Conservation (phyloP, 2,113 vertebrate genomes). For the Coreoperca whiteheadi region DNA sequence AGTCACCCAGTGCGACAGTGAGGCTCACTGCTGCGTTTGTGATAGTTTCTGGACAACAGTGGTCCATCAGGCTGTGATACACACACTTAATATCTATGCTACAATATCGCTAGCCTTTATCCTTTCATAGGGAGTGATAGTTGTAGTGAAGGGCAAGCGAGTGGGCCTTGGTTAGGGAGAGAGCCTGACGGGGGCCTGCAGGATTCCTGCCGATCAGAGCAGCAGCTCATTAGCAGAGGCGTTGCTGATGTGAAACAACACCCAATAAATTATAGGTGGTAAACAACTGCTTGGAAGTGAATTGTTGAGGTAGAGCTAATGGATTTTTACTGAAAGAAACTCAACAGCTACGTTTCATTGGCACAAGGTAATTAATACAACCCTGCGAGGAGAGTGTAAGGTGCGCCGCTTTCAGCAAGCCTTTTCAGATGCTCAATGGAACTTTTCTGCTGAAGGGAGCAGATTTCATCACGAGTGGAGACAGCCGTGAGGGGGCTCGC, state of each 20-base stretch:
- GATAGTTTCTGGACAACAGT: too few relatives aligned
- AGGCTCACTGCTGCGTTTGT: too few relatives aligned
- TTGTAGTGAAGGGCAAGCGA: not conserved
- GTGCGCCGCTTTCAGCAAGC: constrained; percentile 37
- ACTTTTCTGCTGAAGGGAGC: constrained; percentile 68
- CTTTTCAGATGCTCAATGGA: constrained; percentile 34
- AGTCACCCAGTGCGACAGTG: too few relatives aligned
- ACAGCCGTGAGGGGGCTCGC: not conserved
- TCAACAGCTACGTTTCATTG: constrained; percentile 46
- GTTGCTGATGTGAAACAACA: constrained; percentile 41
- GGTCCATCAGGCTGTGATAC: too few relatives aligned
- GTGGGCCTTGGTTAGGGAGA: not conserved
- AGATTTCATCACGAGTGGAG: constrained; percentile 50
- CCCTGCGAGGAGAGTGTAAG: constrained; percentile 26
- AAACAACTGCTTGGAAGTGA: constrained; percentile 35
- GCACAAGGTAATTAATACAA: constrained; percentile 51
- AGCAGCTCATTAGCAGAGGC: constrained; percentile 36
- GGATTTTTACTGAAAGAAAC: constrained; percentile 40
- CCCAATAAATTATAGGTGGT: constrained; percentile 24
- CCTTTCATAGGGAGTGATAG: not conserved
- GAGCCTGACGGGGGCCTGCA: not conserved
- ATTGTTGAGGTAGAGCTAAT: constrained; percentile 46
- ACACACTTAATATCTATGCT: too few relatives aligned
- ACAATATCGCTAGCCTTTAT: not conserved
- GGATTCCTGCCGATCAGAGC: constrained; percentile 20